Evolutionary conservation across 2,888 invertebrate species (phyloP).

Genomic region (Polietes domitor): DNA sequence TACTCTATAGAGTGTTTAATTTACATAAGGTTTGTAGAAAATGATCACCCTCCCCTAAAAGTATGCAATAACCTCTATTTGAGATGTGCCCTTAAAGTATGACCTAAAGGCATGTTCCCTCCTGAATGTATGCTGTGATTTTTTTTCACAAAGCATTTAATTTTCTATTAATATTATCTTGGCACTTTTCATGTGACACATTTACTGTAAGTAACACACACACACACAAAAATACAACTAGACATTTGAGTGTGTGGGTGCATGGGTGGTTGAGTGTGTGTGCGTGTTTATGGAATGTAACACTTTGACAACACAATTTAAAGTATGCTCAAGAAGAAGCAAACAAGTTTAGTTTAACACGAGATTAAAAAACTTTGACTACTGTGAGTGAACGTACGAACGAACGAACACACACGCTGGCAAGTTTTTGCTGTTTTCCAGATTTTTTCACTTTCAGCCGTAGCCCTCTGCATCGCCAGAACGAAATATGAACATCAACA

Average conservation of each 20-base stretch:
- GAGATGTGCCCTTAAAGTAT: conserved; percentile 13
- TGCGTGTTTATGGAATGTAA: conserved; percentile 40
- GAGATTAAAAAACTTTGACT: conserved; percentile 64
- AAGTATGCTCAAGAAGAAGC: conserved; percentile 29
- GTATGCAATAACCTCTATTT: too few relatives aligned
- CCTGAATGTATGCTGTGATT: neutral
- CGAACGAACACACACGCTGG: neutral
- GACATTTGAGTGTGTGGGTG: too few relatives aligned
- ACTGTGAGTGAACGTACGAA: neutral
- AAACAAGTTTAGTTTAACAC: conserved; percentile 52
- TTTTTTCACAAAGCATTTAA: neutral
- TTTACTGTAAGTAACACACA: conserved; percentile 46
- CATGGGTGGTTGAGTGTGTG: too few relatives aligned
- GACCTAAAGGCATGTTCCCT: neutral
- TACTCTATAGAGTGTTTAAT: too few relatives aligned
- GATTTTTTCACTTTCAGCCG: neutral
- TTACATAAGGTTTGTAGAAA: too few relatives aligned
- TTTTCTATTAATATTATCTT: conserved; percentile 9
- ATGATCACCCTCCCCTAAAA: too few relatives aligned
- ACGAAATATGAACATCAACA: conserved; percentile 20
- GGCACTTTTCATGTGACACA: neutral
- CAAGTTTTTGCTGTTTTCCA: conserved; percentile 17
- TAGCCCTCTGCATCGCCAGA: neutral
- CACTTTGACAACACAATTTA: conserved; percentile 62
- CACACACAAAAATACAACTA: neutral